Evolutionary conservation across 2,797 vertebrate species (phyloP).

Genomic region (Pteronotus mesoamericanus): DNA sequence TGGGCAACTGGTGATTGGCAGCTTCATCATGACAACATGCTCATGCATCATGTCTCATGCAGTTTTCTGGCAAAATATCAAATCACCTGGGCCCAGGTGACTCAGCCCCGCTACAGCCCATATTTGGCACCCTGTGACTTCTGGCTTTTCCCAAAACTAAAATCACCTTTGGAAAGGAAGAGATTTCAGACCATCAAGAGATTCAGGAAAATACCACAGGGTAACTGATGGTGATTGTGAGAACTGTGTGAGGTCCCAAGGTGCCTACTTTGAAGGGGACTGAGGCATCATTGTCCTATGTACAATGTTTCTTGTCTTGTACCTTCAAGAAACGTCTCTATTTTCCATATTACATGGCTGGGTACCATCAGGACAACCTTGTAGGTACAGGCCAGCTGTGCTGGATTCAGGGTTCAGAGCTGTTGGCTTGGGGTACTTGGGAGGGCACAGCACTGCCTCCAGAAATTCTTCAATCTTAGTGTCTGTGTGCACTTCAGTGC

Average conservation of each 20-base stretch:
- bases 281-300: neutral
- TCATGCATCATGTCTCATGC: no score
- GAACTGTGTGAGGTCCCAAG: neutral
- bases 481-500: conserved; percentile 90
- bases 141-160: neutral
- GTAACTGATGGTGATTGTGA: neutral
- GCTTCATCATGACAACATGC: no score
- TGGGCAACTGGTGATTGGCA: no score
- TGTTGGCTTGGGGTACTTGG: conserved; percentile 90
- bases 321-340: neutral
- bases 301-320: neutral
- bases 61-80: no score
- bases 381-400: conserved; percentile 89
- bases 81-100: no score
- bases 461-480: conserved; percentile 95
- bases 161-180: neutral
- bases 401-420: conserved; percentile 92
- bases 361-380: neutral
- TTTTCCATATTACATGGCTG: neutral
- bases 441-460: conserved; percentile 89
- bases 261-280: neutral
- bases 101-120: neutral
- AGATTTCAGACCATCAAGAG: neutral
- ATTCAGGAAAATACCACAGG: neutral
- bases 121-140: neutral